Evolutionary conservation across 2,113 vertebrate genomes (phyloP).

Genomic region (Perca schrenkii): DNA sequence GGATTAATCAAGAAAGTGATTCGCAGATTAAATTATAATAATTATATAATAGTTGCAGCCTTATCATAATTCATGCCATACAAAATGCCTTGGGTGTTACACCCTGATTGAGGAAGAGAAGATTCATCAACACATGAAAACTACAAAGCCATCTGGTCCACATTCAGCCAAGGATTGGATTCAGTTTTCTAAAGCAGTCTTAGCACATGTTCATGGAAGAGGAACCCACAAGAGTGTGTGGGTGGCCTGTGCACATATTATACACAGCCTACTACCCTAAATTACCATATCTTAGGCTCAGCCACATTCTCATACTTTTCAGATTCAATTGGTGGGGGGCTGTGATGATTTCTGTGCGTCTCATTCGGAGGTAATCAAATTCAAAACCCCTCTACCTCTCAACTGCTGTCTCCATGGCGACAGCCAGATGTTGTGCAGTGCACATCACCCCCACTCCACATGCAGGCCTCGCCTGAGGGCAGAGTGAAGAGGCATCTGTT

Average conservation of each 20-base stretch:
- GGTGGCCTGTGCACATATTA: constrained; percentile 58
- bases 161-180: constrained; percentile 31
- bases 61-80: neutral
- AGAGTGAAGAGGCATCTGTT: constrained; percentile 72
- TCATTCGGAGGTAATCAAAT: constrained; percentile 56
- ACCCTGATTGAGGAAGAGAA: neutral
- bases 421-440: constrained; percentile 79
- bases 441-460: constrained; percentile 60
- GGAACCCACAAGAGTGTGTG: constrained; percentile 52
- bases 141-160: constrained; percentile 36
- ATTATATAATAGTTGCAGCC: no score
- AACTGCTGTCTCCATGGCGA: constrained; percentile 75
- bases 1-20: neutral
- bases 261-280: constrained; percentile 31
- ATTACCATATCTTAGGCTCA: constrained; percentile 28
- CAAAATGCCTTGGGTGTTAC: neutral
- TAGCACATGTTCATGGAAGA: constrained; percentile 38
- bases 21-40: neutral
- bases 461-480: constrained; percentile 41
- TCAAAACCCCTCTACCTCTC: constrained; percentile 40
- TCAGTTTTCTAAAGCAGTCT: constrained; percentile 35
- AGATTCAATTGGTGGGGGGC: constrained; percentile 2
- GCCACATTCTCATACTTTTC: constrained; percentile 12
- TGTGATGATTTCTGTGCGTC: constrained; percentile 18
- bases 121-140: constrained; percentile 23